A percentile compares a stretch with the other conserved stretches of the same genome.
Evolutionary conservation across 2,888 invertebrate species (phyloP).

Genomic region (Campopleginae sp.): DNA sequence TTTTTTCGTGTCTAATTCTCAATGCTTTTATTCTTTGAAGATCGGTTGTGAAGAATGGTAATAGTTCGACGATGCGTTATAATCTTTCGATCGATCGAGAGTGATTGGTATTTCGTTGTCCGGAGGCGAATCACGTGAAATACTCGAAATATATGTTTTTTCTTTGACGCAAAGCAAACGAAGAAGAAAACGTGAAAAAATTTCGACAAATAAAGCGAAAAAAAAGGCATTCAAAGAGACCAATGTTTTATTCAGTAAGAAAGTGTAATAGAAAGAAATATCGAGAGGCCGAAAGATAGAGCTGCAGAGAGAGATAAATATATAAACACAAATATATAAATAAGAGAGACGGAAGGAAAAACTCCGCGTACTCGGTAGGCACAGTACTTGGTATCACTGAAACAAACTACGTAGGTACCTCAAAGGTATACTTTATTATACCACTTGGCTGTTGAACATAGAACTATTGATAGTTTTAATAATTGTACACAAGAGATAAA

Average conservation of each 20-base stretch:
- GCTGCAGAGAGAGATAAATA: conserved; percentile 31
- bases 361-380: conserved; percentile 77
- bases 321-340: conserved; percentile 52
- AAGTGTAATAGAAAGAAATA: neutral
- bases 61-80: conserved; percentile 33
- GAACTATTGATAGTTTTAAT: conserved; percentile 84
- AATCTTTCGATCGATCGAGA: conserved; percentile 21
- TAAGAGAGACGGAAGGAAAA: conserved; percentile 47
- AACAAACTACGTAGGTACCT: conserved; percentile 84
- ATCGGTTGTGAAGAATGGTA: conserved; percentile 19
- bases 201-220: conserved; percentile 49
- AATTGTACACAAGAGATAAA: conserved; percentile 81
- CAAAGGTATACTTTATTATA: conserved; percentile 84
- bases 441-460: conserved; percentile 84
- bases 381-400: conserved; percentile 82
- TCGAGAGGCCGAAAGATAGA: conserved; percentile 25
- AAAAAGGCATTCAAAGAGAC: conserved; percentile 56
- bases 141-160: neutral
- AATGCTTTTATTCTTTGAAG: conserved; percentile 27
- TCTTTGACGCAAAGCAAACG: neutral
- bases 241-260: conserved; percentile 54
- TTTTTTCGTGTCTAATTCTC: conserved; percentile 42
- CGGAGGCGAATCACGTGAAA: conserved; percentile 21
- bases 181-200: conserved; percentile 46
- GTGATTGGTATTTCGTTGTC: conserved; percentile 34